Evolutionary conservation across 2,113 vertebrate genomes (phyloP).

Genomic region (Merops nubicus): DNA sequence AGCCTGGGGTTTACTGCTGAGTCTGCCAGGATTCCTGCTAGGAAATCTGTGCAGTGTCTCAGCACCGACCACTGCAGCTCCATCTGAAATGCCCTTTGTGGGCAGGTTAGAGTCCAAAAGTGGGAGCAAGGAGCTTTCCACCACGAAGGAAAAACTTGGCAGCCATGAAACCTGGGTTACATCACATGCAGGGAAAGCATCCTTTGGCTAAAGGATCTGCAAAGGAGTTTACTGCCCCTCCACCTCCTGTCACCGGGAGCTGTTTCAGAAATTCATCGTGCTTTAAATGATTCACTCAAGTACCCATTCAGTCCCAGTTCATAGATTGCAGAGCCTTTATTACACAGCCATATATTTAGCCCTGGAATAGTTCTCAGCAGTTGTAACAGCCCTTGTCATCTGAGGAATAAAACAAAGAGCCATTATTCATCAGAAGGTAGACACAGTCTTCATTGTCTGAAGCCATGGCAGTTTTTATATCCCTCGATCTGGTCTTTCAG

Average conservation of each 20-base stretch:
- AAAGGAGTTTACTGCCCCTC: not conserved
- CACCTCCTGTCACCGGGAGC: slow-evolving; percentile 6
- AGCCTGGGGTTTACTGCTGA: not conserved
- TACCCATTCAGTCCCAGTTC: slow-evolving; percentile 40
- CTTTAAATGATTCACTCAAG: slow-evolving; percentile 56
- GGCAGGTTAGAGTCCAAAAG: not conserved
- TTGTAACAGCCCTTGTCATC: slow-evolving; percentile 42
- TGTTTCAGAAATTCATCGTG: slow-evolving; percentile 32
- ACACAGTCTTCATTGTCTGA: slow-evolving; percentile 53
- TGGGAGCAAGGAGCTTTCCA: not conserved
- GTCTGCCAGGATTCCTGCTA: not conserved
- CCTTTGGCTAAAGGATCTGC: not conserved
- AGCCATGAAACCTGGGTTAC: not conserved
- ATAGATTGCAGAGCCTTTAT: slow-evolving; percentile 50
- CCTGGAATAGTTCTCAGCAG: slow-evolving; percentile 1
- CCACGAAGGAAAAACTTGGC: not conserved
- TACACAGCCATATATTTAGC: slow-evolving; percentile 48
- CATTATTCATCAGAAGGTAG: slow-evolving; percentile 49
- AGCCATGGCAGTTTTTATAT: slow-evolving; percentile 3
- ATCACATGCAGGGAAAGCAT: not conserved
- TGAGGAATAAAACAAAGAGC: slow-evolving; percentile 58
- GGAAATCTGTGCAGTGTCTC: not conserved
- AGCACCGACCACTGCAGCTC: not conserved
- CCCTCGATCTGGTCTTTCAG: not conserved
- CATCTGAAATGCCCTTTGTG: not conserved